Percentiles rank a stretch among this genome's conserved stretches.
These are phyloP conservation scores for Drosophila emarginata DNA, from an alignment of 2,888 invertebrate genomes.

Conservation along the genomic window DNA sequence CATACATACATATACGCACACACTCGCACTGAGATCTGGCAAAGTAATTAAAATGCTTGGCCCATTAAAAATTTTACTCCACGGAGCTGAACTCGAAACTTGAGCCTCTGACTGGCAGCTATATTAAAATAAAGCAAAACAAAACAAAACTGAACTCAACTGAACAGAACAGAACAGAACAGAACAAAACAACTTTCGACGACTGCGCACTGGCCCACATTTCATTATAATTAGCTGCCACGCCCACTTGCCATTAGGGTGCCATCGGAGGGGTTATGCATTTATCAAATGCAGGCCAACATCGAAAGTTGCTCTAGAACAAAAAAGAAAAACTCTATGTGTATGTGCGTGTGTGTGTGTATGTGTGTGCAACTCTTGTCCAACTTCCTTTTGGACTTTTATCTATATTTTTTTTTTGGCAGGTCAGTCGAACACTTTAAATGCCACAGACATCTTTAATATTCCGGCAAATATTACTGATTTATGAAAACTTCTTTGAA, in stretches of 20 bases:
- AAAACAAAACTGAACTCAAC: slow-evolving; percentile 20
- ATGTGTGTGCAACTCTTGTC: not conserved
- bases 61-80: slow-evolving; percentile 76
- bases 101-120: slow-evolving; percentile 62
- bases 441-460: slow-evolving; percentile 59
- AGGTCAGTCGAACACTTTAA: slow-evolving; percentile 34
- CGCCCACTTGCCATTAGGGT: slow-evolving; percentile 21
- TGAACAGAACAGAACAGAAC: slow-evolving; percentile 10
- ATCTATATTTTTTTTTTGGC: slow-evolving; percentile 4
- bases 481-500: slow-evolving; percentile 64
- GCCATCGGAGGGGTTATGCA: slow-evolving; percentile 13
- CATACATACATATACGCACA: slow-evolving; percentile 16
- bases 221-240: slow-evolving; percentile 67
- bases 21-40: slow-evolving; percentile 29
- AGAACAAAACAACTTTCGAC: slow-evolving; percentile 64
- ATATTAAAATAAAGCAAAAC: slow-evolving; percentile 30
- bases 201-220: slow-evolving; percentile 64
- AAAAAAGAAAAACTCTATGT: too few species aligned
- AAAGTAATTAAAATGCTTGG: slow-evolving; percentile 78
- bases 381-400: slow-evolving; percentile 5
- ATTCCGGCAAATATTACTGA: slow-evolving; percentile 61
- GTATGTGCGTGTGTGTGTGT: not conserved
- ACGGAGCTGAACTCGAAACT: slow-evolving; percentile 76
- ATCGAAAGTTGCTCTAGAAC: slow-evolving; percentile 29
- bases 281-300: slow-evolving; percentile 58